Evolutionary conservation across 2,888 invertebrate genomes (phyloP), one percentile per base, ranked within the genome.

Genomic region (Drosophila tanythrix): DNA sequence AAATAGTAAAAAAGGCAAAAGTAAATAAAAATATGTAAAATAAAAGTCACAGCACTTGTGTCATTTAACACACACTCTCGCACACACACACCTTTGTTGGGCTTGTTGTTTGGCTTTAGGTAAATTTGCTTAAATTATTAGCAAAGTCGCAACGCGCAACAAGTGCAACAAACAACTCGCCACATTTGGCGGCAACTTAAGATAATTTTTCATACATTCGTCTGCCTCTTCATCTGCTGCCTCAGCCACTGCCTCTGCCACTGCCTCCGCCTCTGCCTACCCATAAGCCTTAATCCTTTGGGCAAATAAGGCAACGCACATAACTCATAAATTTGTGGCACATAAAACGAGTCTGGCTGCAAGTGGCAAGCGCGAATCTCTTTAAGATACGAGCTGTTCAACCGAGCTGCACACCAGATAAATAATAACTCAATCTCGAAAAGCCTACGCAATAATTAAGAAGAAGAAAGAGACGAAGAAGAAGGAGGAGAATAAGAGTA

Each of bases 71-170:
- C 43, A 21, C 6, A 6, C 11, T n/a, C 25, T 35, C 25, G 25
- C 76, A 67, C 81, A 76, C 81, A 59, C 77, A 70, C 81, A 79
- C 81, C 81, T 81, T 72, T 81, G 74, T 81, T 79, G 75, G 53
- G n/a, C 25, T 66, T 74, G 60, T 80, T 25, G 74, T 80, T 78
- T 80, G 72, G 73, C 73, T 72, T 83, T 78, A 70, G 53, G 84
- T 79, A 85, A 84, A 90, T 90, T 88, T 88, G 85, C 78, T 76
- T 80, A 88, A 88, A 82, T 82, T 88, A 88, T 88, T 88, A 88
- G 82, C 89, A 74, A 82, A 55, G n/a, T 0, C 33, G 53, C 58
- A 51, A 57, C 21, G 67, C 65, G 81, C 73, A 77, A 75, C 74
- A 77, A 82, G 80, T 74, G 69, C 57, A 46, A 33, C 35, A 11